A percentile compares a stretch with the other conserved stretches of the same genome.
phyloP scores from a whole-genome alignment of 2,113 vertebrate genomes.

The Rhinolophus sinicus region DNA sequence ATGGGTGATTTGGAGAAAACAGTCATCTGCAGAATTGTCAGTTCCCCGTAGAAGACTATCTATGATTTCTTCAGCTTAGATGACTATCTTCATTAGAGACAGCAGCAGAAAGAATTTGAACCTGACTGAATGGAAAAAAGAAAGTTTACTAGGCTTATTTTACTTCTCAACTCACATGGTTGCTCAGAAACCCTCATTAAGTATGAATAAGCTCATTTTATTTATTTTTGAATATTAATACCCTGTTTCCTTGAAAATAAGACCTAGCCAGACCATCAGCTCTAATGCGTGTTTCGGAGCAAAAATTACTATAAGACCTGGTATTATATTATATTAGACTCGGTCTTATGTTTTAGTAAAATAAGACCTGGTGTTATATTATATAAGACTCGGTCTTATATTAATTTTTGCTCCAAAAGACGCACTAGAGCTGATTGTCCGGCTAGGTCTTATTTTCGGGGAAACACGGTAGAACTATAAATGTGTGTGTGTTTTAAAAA shows the following conservation, averaged over 20 bases:
- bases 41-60: constrained; percentile 22
- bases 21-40: background rate
- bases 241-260: no score
- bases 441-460: no score
- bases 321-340: no score
- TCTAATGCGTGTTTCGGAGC: no score
- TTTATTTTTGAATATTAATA: constrained; percentile 49
- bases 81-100: constrained; percentile 5
- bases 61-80: background rate
- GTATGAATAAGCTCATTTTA: constrained; percentile 35
- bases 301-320: no score
- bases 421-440: no score
- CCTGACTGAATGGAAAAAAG: background rate
- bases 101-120: constrained; percentile 39
- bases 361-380: no score
- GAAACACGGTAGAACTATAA: background rate
- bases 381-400: no score
- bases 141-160: constrained; percentile 42
- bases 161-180: constrained; percentile 56
- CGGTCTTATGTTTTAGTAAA: no score
- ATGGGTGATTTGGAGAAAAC: background rate
- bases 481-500: background rate
- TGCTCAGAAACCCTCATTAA: constrained; percentile 28
- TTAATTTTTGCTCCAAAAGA: no score
- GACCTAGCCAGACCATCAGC: no score